Evolutionary conservation across 1,140 invertebrate species (phyloP).

Genomic region (Popillia japonica): DNA sequence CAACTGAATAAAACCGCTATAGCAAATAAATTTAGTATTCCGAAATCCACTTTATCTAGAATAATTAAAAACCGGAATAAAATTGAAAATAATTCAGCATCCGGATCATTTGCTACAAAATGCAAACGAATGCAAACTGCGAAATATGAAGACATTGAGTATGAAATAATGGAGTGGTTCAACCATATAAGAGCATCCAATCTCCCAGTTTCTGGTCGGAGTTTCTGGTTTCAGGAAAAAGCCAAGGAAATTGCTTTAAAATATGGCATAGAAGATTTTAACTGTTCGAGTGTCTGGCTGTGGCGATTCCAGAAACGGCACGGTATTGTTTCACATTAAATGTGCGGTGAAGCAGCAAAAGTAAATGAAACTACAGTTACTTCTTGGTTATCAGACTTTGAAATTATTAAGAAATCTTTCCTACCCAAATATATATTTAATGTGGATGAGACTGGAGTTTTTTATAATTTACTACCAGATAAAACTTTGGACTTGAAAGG

Average conservation of each 20-base stretch:
- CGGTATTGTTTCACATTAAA: background rate
- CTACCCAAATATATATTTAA: no score
- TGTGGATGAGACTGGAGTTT: no score
- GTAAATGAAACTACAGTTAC: conserved; percentile 20
- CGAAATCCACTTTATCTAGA: conserved; percentile 21
- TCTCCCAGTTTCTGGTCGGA: background rate
- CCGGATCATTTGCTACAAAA: conserved; percentile 17
- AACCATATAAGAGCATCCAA: conserved; percentile 8
- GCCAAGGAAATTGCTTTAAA: conserved; percentile 22
- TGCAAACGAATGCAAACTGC: conserved; percentile 24
- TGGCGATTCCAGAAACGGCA: background rate
- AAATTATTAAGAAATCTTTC: no score
- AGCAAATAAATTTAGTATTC: background rate
- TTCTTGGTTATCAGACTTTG: background rate
- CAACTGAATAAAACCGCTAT: no score
- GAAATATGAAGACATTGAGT: conserved; percentile 25
- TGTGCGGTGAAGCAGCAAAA: background rate
- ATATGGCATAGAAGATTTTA: background rate
- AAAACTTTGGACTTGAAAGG: no score
- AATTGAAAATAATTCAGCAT: conserved; percentile 15
- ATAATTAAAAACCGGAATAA: background rate
- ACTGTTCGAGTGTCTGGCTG: background rate
- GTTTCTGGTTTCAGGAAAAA: no score
- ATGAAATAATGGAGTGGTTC: conserved; percentile 5
- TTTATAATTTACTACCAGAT: no score